Conservation (phyloP, 1,140 invertebrate species). For the Drosophila pandora region DNA sequence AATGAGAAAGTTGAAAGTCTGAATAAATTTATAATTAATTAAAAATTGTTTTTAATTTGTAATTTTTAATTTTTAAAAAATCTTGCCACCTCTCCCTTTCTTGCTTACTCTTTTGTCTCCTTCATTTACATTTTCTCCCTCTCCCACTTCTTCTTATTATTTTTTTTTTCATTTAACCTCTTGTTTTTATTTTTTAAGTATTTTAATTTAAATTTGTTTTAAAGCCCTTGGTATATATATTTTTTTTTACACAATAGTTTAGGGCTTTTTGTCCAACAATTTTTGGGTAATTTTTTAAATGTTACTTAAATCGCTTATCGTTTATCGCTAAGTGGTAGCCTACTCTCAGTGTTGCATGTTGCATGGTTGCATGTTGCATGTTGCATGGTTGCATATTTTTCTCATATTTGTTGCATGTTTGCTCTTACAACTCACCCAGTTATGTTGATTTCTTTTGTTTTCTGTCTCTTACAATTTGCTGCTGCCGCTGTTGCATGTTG, state of each 20-base stretch:
- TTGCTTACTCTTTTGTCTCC: neutral
- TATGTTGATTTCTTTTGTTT: too few species aligned
- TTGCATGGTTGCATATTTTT: neutral
- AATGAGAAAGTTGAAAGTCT: neutral
- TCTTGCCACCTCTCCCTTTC: neutral
- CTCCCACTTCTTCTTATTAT: slow-evolving; percentile 2
- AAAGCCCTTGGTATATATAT: slow-evolving; percentile 7
- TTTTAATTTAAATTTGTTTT: slow-evolving; percentile 11
- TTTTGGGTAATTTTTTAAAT: neutral
- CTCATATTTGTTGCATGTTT: neutral
- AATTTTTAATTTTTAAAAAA: neutral
- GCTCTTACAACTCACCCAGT: neutral
- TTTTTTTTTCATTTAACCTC: neutral
- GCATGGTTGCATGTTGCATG: neutral
- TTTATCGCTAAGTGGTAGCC: neutral
- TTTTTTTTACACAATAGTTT: neutral
- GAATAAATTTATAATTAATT: neutral
- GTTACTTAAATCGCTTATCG: neutral
- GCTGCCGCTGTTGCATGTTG: slow-evolving; percentile 10
- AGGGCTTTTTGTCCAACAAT: neutral
- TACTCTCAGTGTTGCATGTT: neutral
- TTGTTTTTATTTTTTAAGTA: neutral
- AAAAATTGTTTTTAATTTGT: neutral
- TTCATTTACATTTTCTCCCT: slow-evolving; percentile 5
- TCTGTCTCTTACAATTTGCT: too few species aligned